Evolutionary conservation across 2,888 invertebrate genomes (phyloP).

Genomic region (Orthonychiurus folsomi): DNA sequence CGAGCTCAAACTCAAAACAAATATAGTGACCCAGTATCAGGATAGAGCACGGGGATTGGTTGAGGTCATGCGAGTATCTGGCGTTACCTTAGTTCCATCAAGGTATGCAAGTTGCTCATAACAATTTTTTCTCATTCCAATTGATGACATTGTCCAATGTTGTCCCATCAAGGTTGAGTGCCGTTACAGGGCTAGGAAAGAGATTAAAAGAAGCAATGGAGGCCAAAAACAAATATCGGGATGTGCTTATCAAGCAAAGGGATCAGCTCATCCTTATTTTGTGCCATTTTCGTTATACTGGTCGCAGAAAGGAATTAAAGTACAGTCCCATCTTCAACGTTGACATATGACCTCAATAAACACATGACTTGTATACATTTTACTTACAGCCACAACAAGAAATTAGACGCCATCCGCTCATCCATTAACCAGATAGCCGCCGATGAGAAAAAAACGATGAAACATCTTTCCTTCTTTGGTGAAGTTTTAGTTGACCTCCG

Average conservation of each 20-base stretch:
- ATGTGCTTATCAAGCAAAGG: conserved; percentile 30
- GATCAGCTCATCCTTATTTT: conserved; percentile 31
- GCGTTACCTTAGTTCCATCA: conserved; percentile 33
- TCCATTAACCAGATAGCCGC: neutral
- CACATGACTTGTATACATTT: too few species aligned
- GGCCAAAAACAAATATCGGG: conserved; percentile 27
- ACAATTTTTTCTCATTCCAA: neutral
- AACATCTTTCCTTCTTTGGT: neutral
- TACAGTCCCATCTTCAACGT: conserved; percentile 9
- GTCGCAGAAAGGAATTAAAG: conserved; percentile 25
- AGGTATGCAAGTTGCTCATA: conserved; percentile 18
- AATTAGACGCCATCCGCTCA: too few species aligned
- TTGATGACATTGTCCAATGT: too few species aligned
- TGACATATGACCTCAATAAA: too few species aligned
- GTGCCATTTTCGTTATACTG: conserved; percentile 34
- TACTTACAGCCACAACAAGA: too few species aligned
- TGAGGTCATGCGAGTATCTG: conserved; percentile 36
- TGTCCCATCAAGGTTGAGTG: conserved; percentile 14
- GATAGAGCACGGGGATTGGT: conserved; percentile 31
- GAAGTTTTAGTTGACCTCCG: neutral
- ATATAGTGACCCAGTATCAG: conserved; percentile 32
- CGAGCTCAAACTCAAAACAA: conserved; percentile 3
- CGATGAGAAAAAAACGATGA: neutral
- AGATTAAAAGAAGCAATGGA: conserved; percentile 28
- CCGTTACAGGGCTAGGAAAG: conserved; percentile 29